These are phyloP conservation scores for Eueremaeus valkanovi DNA, from an alignment of 2,888 invertebrate genomes.

Conservation along the genomic window DNA sequence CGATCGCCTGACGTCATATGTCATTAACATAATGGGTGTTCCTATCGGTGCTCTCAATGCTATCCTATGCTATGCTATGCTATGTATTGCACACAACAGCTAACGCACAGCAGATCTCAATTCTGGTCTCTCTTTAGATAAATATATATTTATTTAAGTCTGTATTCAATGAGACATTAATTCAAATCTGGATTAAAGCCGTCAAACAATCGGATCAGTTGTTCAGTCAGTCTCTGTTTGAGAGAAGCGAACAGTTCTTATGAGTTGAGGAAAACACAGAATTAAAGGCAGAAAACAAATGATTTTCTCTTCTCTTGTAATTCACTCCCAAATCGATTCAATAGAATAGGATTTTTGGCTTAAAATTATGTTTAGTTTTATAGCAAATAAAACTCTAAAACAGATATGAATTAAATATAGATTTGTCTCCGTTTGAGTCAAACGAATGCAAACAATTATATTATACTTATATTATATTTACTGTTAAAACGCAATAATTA, in stretches of 20 bases:
- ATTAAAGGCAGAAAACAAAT: too few relatives aligned
- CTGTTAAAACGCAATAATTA: constrained; percentile 1
- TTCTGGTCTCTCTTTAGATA: too few relatives aligned
- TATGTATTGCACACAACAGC: background rate
- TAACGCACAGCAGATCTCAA: too few relatives aligned
- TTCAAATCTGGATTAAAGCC: background rate
- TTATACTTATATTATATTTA: too few relatives aligned
- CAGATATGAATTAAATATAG: background rate
- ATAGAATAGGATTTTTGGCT: too few relatives aligned
- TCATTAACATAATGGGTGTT: constrained; percentile 34
- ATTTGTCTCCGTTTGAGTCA: background rate
- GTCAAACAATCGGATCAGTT: background rate
- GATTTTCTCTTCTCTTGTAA: background rate
- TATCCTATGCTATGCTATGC: too few relatives aligned
- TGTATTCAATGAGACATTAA: too few relatives aligned
- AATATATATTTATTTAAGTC: too few relatives aligned
- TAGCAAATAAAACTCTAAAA: background rate
- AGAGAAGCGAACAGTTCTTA: background rate
- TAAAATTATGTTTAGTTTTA: background rate
- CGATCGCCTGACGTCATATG: constrained; percentile 35
- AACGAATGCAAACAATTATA: too few relatives aligned
- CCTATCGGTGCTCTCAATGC: background rate
- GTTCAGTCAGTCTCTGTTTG: background rate
- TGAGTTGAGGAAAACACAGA: background rate
- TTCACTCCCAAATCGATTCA: background rate